Evolutionary conservation across 2,797 vertebrate species (phyloP).

Genomic region (Artibeus lituratus): DNA sequence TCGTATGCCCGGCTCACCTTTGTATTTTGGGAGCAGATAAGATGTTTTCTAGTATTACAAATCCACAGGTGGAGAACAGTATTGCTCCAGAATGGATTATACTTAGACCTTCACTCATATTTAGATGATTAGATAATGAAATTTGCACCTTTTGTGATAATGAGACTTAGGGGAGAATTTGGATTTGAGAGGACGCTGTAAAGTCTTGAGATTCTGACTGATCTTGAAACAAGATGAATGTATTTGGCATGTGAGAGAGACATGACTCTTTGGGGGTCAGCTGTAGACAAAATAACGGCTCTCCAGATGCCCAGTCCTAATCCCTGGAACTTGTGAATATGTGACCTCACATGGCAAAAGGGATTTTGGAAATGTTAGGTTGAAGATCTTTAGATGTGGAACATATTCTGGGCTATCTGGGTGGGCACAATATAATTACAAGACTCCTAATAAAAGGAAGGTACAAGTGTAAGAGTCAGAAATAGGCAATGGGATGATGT

Average conservation of each 20-base stretch:
- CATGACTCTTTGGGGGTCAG: not conserved
- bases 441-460: not conserved
- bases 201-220: not conserved
- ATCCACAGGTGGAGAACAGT: not conserved
- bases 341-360: not conserved
- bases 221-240: not conserved
- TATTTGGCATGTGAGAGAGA: not conserved
- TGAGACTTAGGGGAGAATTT: not conserved
- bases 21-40: not conserved
- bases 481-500: not conserved
- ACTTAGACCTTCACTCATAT: not conserved
- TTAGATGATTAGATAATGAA: not conserved
- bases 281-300: not conserved
- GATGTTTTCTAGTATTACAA: not conserved
- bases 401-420: not conserved
- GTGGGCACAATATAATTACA: not conserved
- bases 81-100: not conserved
- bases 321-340: not conserved
- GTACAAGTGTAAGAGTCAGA: fast-evolving
- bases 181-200: not conserved
- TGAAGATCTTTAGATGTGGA: not conserved
- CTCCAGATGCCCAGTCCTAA: not conserved
- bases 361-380: not conserved
- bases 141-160: not conserved
- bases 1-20: not conserved